These are phyloP conservation scores for Kryptolebias marmoratus DNA, from an alignment of 2,113 vertebrate genomes.

Conservation along the genomic window DNA sequence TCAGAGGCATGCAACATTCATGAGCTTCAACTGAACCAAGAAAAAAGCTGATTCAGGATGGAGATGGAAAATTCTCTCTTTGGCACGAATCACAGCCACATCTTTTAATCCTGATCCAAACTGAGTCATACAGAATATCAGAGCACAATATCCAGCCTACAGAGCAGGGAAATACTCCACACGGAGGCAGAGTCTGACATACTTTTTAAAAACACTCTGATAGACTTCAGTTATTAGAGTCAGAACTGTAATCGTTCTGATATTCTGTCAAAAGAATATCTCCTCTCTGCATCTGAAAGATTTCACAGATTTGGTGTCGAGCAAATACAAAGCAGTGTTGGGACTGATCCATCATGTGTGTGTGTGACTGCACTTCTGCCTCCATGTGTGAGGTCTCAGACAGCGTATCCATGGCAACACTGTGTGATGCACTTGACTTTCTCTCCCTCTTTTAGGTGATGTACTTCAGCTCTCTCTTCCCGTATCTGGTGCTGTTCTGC, in stretches of 20 bases:
- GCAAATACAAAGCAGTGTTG: slow-evolving; percentile 34
- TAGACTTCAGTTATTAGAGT: slow-evolving; percentile 46
- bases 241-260: slow-evolving; percentile 11
- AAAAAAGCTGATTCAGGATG: slow-evolving; percentile 26
- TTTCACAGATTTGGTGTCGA: slow-evolving; percentile 40
- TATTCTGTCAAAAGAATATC: slow-evolving; percentile 31
- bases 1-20: slow-evolving; percentile 58
- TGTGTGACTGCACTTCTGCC: slow-evolving; percentile 20
- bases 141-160: slow-evolving; percentile 43
- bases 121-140: slow-evolving; percentile 51
- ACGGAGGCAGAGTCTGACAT: slow-evolving; percentile 35
- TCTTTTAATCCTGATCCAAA: slow-evolving; percentile 57
- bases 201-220: slow-evolving; percentile 23
- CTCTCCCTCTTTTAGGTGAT: slow-evolving; percentile 86
- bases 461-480: slow-evolving; percentile 99
- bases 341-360: slow-evolving; percentile 18
- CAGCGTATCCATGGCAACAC: slow-evolving; percentile 64
- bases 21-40: slow-evolving; percentile 54
- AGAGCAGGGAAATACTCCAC: slow-evolving; percentile 40
- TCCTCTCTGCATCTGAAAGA: slow-evolving; percentile 29
- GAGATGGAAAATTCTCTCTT: slow-evolving; percentile 43
- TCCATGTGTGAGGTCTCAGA: slow-evolving; percentile 48
- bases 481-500: slow-evolving; percentile 96
- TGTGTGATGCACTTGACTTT: slow-evolving; percentile 27
- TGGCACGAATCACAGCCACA: slow-evolving; percentile 56